A percentile compares a stretch with the other conserved stretches of the same genome.
Evolutionary conservation across 2,113 vertebrate genomes (phyloP).

Genomic region (Phylloscopus trochiloides): DNA sequence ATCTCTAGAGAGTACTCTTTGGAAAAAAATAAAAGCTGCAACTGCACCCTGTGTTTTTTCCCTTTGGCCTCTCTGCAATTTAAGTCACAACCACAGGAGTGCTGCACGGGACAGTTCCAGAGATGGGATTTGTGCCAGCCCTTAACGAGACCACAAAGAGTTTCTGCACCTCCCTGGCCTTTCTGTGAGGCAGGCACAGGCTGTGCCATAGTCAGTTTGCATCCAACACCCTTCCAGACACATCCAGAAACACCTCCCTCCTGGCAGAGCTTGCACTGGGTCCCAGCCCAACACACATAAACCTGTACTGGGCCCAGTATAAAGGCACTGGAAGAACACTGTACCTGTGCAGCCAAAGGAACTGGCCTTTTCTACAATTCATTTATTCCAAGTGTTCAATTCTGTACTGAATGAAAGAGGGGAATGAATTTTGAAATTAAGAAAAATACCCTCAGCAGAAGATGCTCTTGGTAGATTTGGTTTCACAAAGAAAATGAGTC

Average conservation of each 20-base stretch:
- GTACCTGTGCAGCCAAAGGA: not conserved
- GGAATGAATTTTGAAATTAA: not conserved
- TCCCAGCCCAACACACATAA: not conserved
- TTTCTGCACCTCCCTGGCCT: not conserved
- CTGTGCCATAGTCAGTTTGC: fast-evolving
- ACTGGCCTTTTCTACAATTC: not conserved
- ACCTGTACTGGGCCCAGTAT: not conserved
- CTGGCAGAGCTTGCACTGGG: not conserved
- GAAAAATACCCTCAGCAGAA: fast-evolving
- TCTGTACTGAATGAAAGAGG: not conserved
- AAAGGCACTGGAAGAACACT: not conserved
- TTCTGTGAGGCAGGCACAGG: fast-evolving
- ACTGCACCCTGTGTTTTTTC: not conserved
- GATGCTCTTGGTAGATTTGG: not conserved
- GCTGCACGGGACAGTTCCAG: not conserved
- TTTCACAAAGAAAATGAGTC: not conserved
- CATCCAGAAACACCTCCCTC: not conserved
- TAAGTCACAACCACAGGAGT: fast-evolving
- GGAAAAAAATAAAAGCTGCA: not conserved
- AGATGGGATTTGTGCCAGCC: not conserved
- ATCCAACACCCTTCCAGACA: not conserved
- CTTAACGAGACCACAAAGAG: not conserved
- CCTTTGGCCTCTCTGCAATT: not conserved
- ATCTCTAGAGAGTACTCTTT: not conserved
- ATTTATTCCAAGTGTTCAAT: not conserved